Percentiles rank a stretch among this genome's conserved stretches.
Evolutionary conservation across 1,140 invertebrate genomes (phyloP).

Genomic region (Metopolophium dirhodum): DNA sequence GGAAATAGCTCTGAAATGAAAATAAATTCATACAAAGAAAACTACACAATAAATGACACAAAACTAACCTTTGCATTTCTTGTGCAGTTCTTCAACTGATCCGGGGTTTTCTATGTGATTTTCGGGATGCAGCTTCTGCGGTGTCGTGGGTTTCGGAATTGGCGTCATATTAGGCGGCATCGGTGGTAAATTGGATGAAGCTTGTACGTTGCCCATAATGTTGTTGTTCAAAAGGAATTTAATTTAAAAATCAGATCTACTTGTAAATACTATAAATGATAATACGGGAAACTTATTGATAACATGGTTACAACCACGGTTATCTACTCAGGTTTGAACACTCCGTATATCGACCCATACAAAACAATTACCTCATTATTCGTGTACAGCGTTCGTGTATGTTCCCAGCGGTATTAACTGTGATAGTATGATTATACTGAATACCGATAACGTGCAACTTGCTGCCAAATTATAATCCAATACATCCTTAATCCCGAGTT

Average conservation of each 20-base stretch:
- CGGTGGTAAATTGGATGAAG: conserved; percentile 65
- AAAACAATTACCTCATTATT: no score
- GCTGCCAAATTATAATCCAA: no score
- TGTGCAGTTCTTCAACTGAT: conserved; percentile 93
- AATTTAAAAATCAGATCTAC: background rate
- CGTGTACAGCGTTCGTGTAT: no score
- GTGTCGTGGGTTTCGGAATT: conserved; percentile 14
- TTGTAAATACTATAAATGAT: background rate
- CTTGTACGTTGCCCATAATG: conserved; percentile 71
- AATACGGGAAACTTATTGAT: no score
- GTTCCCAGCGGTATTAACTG: no score
- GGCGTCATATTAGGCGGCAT: conserved; percentile 63
- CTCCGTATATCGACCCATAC: no score
- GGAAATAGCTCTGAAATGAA: conserved; percentile 88
- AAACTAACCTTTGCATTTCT: conserved; percentile 91
- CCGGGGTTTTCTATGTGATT: conserved; percentile 81
- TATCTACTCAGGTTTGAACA: no score
- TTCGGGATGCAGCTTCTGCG: conserved; percentile 60
- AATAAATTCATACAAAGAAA: conserved; percentile 29
- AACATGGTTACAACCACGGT: no score
- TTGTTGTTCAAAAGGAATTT: background rate
- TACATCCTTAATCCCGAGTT: no score
- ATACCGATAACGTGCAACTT: no score
- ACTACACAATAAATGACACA: background rate
- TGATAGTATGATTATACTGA: no score